phyloP scores from a whole-genome alignment of 1,140 invertebrate species.

The Mactra quadrangularis region DNA sequence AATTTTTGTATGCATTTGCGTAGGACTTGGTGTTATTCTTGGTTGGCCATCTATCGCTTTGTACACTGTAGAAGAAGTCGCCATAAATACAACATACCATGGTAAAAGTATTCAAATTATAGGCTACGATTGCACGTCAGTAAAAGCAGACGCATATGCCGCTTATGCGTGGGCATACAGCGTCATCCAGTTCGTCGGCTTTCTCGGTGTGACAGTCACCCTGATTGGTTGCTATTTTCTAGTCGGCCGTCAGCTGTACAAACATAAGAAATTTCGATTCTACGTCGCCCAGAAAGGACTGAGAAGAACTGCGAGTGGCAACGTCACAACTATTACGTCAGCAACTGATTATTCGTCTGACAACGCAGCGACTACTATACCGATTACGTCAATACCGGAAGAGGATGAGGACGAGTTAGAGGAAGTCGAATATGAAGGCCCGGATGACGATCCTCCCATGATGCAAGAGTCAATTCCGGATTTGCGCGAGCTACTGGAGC shows the following conservation, averaged over 20 bases:
- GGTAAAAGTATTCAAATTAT: slow-evolving; percentile 7
- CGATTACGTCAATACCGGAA: slow-evolving; percentile 46
- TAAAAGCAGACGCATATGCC: slow-evolving; percentile 31
- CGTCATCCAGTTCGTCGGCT: slow-evolving; percentile 53
- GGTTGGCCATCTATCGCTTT: slow-evolving; percentile 55
- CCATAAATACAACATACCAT: slow-evolving; percentile 24
- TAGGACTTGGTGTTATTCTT: slow-evolving; percentile 12
- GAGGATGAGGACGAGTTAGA: slow-evolving; percentile 54
- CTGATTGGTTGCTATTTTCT: slow-evolving; percentile 58
- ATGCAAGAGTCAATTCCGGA: slow-evolving; percentile 56
- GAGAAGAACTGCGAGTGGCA: slow-evolving; percentile 47
- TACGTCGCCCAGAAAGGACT: slow-evolving; percentile 51
- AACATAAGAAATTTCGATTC: slow-evolving; percentile 59
- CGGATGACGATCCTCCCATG: slow-evolving; percentile 35
- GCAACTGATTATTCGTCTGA: slow-evolving; percentile 50
- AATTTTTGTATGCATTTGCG: slow-evolving; percentile 30
- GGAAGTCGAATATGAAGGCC: slow-evolving; percentile 54
- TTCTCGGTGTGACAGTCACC: slow-evolving; percentile 32
- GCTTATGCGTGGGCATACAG: slow-evolving; percentile 30
- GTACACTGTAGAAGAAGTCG: slow-evolving; percentile 44
- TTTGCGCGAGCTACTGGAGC: slow-evolving; percentile 40
- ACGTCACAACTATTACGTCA: slow-evolving; percentile 38
- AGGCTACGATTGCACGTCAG: slow-evolving; percentile 51
- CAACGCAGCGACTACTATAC: slow-evolving; percentile 22
- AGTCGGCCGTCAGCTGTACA: slow-evolving; percentile 52